Evolutionary conservation across 2,113 vertebrate species (phyloP), one percentile per base, ranked within the genome.

Genomic region (Chamaetylas fuelleborni): DNA sequence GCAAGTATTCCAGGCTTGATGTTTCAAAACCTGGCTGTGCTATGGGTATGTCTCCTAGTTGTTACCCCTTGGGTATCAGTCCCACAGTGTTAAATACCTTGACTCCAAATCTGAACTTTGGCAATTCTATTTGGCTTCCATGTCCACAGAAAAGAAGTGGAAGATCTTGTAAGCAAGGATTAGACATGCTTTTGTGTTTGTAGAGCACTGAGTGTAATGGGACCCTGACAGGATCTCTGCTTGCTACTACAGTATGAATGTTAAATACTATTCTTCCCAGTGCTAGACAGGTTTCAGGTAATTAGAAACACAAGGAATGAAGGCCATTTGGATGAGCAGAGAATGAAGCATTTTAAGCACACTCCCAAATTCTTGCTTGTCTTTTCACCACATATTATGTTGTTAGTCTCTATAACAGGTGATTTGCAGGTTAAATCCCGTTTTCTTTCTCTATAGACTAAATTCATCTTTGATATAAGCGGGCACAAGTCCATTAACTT

Each of bases 401-500:
- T 93, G 71, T 82, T 90, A 81, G 62, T 81, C 72, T 92, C 79
- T 77, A 22, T 78, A 92, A 67, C 67, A 95, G 93, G 88, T 93
- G 88, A 95, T 96, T 94, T 90, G 48, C 88, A 95, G 92, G 88
- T 96, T 95, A 96, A 96, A 94, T 88, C 82, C 72, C 82, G 69
- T 94, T 97, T 96, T 96, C 85, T 48, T 94, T 86, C 85, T 93
- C 79, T 58, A 28, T 50, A 90, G 90, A 80, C 90, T 92, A 93
- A 95, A 96, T 92, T 92, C 88, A 86, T 91, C 83, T 95, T 76
- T 96, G 82, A 86, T 93, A 83, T 84, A 92, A 93, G 92, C 0
- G 4, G 66, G 94, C 31, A 6, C 71, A 94, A 96, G 94, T 93
- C 95, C 94, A 96, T 97, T 96, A 96, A 88, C 90, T 95, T 92